phyloP scores from a whole-genome alignment of 2,113 vertebrate genomes.

The Spheniscus mendiculus region DNA sequence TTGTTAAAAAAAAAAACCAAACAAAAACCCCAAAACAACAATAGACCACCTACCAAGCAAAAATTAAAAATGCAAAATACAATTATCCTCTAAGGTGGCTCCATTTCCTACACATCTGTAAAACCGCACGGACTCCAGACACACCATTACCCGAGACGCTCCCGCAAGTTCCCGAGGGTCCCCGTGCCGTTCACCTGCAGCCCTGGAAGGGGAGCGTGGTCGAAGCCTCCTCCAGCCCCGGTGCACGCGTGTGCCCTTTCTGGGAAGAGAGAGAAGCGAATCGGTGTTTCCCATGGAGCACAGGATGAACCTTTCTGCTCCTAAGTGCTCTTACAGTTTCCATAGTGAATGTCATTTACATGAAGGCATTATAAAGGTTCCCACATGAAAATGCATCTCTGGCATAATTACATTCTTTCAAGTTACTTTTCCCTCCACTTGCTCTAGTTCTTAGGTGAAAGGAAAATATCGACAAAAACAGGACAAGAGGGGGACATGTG shows the following conservation, averaged over 20 bases:
- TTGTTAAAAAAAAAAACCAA: neutral
- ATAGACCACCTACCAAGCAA: neutral
- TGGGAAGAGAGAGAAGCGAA: neutral
- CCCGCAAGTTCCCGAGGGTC: rapidly evolving
- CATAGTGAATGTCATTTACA: slow-evolving; percentile 40
- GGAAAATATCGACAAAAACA: slow-evolving; percentile 40
- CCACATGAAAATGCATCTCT: slow-evolving; percentile 57
- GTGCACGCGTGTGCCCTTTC: rapidly evolving
- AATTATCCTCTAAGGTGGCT: neutral
- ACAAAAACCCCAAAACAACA: too few relatives aligned
- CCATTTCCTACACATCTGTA: neutral
- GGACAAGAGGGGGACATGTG: slow-evolving; percentile 2
- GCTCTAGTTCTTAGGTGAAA: neutral
- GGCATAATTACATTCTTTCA: slow-evolving; percentile 28
- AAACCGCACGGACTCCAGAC: neutral
- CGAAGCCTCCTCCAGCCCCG: neutral
- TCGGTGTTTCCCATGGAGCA: neutral
- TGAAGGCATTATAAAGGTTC: slow-evolving; percentile 41
- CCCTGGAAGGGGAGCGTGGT: rapidly evolving
- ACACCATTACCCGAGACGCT: rapidly evolving
- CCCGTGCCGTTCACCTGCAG: rapidly evolving
- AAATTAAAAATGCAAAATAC: neutral
- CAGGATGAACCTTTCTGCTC: neutral
- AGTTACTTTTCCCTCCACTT: slow-evolving; percentile 46
- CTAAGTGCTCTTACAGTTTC: neutral